Base-by-base conservation (phyloP, 64 coral and sea anemone species). In the Porites australiensis region DNA sequence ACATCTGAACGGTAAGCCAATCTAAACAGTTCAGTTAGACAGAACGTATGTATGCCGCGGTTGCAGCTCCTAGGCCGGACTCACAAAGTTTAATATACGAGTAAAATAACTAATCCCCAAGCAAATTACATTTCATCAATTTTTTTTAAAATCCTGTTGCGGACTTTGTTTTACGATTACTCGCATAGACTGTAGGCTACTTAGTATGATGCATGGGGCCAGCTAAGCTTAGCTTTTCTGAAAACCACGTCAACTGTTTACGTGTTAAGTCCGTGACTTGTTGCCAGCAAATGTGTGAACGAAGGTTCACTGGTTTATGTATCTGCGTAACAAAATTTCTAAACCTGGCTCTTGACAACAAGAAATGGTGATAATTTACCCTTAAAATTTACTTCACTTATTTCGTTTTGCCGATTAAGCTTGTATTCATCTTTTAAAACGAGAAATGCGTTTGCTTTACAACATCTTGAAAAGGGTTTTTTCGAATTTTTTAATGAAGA, bases 271-370 rank as follows among this genome's bases (percentile, higher is more conserved):
- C 1, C 3, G 14, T 12, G 65, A 68, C 65, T 68, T 68, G 65
- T 68, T 68, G 13, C 65, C 65, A 68, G 65, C 65, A 68, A 68
- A 68, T 68, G 18, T 68, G 65, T 19, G 65, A 68, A 21, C 16
- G 0, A 68, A 68, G 65, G 65, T 68, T 68, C 65, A 68, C 65
- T 68, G 65, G 22, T 14, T 68, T 68, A 68, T 68, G 65, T 22
- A 68, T 68, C 65, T 68, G n/a, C 10, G 1, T 68, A 68, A 68
- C 18, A 19, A 21, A 68, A 68, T 68, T 68, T 68, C 65, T 68
- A 68, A 68, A 68, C 65, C 65, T 68, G 22, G 16, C 65, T 68
- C 65, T 68, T 68, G 65, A 68, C 65, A 68, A 68, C 65, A 68
- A 68, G 13, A 68, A 68, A 68, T 3, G 65, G 1, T 68, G 16